Percentiles rank a stretch among this genome's conserved stretches.
phyloP scores from a whole-genome alignment of 1,140 invertebrate genomes.

The Trichonephila clavipes region DNA sequence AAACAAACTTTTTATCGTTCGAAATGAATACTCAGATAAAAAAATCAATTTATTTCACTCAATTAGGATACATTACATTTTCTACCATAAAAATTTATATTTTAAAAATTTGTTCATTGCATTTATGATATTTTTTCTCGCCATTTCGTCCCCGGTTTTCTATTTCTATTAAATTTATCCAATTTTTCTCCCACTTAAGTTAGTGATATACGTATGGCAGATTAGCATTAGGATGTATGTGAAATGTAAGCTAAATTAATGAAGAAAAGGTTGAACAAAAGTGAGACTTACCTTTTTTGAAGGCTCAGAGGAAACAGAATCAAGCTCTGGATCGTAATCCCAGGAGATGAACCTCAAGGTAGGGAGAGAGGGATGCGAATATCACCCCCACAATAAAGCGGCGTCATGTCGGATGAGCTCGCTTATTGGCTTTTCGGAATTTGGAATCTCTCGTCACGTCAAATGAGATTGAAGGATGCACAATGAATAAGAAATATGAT shows the following conservation, averaged over 20 bases:
- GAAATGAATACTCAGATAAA: no score
- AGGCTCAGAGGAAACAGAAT: not conserved
- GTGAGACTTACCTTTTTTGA: not conserved
- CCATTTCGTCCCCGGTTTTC: no score
- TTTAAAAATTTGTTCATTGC: no score
- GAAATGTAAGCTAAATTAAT: not conserved
- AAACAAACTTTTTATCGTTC: no score
- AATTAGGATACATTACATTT: no score
- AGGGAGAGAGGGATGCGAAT: not conserved
- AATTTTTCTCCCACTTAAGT: no score
- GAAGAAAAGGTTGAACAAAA: not conserved
- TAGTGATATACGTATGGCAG: no score
- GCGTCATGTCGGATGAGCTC: slow-evolving; percentile 32
- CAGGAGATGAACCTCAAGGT: not conserved
- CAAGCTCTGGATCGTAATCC: not conserved
- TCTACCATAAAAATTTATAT: no score
- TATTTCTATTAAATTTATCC: no score
- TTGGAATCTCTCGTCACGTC: slow-evolving; percentile 18
- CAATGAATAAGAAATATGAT: slow-evolving; percentile 31
- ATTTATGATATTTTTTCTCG: no score
- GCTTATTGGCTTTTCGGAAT: slow-evolving; percentile 67
- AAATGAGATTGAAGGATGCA: slow-evolving; percentile 50
- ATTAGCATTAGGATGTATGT: no score
- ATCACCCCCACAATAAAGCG: slow-evolving; percentile 46
- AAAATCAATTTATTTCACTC: no score